A percentile compares a stretch with the other conserved stretches of the same genome.
These are phyloP conservation scores for Chrysolina oricalcia DNA, from an alignment of 2,888 invertebrate genomes.

Conservation along the genomic window DNA sequence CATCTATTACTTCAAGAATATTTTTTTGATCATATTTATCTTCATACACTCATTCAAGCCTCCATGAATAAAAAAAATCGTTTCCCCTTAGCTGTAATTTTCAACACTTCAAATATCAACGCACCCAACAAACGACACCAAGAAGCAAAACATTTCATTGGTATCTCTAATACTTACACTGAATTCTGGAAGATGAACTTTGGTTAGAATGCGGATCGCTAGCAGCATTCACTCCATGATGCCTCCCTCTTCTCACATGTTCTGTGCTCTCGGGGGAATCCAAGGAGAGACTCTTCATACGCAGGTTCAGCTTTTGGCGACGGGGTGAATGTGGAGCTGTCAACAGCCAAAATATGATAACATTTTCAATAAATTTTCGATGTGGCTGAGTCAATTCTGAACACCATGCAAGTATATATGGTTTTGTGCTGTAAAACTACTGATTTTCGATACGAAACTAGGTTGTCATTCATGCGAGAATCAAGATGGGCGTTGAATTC, in stretches of 20 bases:
- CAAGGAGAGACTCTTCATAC: conserved; percentile 98
- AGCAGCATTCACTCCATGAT: conserved; percentile 67
- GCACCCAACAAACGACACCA: not conserved
- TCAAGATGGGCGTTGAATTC: not conserved
- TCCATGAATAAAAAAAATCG: no score
- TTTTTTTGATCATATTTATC: no score
- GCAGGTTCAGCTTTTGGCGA: conserved; percentile 94
- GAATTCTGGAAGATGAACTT: conserved; percentile 76
- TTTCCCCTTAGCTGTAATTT: no score
- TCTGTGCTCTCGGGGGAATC: conserved; percentile 96
- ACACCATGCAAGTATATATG: conserved; percentile 38
- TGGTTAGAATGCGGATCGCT: conserved; percentile 73
- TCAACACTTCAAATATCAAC: not conserved
- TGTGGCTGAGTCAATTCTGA: not conserved
- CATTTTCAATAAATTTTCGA: not conserved
- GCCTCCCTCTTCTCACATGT: conserved; percentile 79
- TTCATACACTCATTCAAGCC: no score
- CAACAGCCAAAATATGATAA: not conserved
- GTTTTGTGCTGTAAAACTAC: conserved; percentile 42
- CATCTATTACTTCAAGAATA: no score
- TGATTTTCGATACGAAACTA: conserved; percentile 35
- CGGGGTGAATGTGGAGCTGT: conserved; percentile 95
- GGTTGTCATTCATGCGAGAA: conserved; percentile 39
- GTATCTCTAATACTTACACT: conserved; percentile 72
- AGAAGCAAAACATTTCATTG: not conserved